Evolutionary conservation across 1,140 invertebrate genomes (phyloP).

Genomic region (Nylanderia fulva): DNA sequence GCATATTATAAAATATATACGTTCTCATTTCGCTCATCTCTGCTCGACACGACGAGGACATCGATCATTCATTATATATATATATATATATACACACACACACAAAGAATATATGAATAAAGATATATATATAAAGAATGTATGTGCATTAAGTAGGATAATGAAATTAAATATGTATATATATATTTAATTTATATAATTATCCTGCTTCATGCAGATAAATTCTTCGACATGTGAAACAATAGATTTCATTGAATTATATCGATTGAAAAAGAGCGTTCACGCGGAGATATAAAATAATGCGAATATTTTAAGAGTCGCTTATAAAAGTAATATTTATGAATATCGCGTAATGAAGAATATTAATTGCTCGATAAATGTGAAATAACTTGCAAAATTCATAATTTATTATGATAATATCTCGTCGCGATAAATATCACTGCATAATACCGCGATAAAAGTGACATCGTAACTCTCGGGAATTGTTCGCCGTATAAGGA

Average conservation of each 20-base stretch:
- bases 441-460: background rate
- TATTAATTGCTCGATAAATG: slow-evolving; percentile 5
- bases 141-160: background rate
- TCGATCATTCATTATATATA: slow-evolving; percentile 1
- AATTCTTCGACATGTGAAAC: background rate
- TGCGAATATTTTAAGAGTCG: background rate
- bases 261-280: background rate
- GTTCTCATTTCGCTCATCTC: background rate
- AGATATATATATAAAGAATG: background rate
- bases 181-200: background rate
- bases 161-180: slow-evolving; percentile 16
- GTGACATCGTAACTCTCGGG: background rate
- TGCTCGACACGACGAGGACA: background rate
- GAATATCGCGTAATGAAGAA: background rate
- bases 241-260: background rate
- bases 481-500: background rate
- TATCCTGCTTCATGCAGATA: background rate
- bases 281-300: background rate
- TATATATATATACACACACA: too few relatives aligned
- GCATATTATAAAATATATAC: slow-evolving; percentile 37
- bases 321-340: background rate
- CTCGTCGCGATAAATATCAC: too few relatives aligned
- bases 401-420: background rate
- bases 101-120: too few relatives aligned
- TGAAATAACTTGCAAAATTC: background rate